These are phyloP conservation scores for Lasioglossum marginatum DNA, from an alignment of 2,888 invertebrate species.

Conservation along the genomic window DNA sequence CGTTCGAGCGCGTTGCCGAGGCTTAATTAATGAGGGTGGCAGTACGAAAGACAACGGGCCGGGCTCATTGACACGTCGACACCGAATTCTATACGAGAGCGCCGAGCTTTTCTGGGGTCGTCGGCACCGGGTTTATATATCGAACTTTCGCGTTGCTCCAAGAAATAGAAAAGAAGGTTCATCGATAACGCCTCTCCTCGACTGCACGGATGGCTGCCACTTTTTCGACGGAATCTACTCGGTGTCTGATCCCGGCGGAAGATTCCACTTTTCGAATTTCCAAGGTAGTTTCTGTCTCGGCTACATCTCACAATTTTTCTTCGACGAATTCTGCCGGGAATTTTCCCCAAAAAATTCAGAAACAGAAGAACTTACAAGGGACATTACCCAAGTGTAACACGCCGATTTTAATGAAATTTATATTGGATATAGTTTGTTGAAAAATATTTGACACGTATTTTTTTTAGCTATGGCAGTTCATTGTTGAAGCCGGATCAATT, in stretches of 20 bases:
- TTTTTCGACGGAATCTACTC: not conserved
- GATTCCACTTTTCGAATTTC: not conserved
- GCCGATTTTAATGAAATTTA: too few species aligned
- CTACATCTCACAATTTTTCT: not conserved
- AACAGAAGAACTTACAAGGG: not conserved
- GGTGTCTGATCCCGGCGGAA: not conserved
- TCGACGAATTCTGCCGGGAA: not conserved
- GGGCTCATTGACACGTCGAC: not conserved
- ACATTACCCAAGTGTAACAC: too few species aligned
- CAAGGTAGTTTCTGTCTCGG: not conserved
- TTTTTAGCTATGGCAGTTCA: too few species aligned
- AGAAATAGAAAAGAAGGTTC: slow-evolving; percentile 13
- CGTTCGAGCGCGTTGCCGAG: not conserved
- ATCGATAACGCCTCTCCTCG: slow-evolving; percentile 3
- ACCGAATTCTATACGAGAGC: not conserved
- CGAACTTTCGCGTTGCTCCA: slow-evolving; percentile 1
- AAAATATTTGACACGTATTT: too few species aligned
- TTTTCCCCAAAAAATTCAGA: too few species aligned
- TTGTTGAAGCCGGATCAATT: too few species aligned
- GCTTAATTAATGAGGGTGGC: slow-evolving; percentile 18
- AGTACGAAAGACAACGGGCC: slow-evolving; percentile 1
- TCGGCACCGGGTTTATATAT: slow-evolving; percentile 2
- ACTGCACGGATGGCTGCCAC: not conserved
- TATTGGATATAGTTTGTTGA: too few species aligned
- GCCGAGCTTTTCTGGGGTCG: not conserved